These are phyloP conservation scores for Parauchenoglanis punctatus DNA, from an alignment of 2,797 vertebrate genomes.

Conservation along the genomic window DNA sequence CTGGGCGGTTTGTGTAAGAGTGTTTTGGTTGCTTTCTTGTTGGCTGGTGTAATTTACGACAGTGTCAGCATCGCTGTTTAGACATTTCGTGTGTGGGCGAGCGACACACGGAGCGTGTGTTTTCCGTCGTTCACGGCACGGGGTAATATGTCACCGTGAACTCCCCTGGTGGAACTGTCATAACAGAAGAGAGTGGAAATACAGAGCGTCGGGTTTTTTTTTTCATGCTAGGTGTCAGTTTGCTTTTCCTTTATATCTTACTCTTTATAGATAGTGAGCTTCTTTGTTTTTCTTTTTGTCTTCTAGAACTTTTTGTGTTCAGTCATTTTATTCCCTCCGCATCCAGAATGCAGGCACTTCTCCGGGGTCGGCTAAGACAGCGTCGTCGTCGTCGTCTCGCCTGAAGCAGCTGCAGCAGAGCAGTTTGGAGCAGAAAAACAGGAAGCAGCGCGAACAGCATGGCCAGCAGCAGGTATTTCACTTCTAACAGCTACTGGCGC, in stretches of 20 bases:
- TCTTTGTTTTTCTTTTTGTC: neutral
- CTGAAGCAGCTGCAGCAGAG: constrained; percentile 89
- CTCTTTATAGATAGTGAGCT: neutral
- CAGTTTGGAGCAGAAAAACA: constrained; percentile 86
- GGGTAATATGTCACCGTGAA: constrained; percentile 16
- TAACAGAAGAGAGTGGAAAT: constrained; percentile 13
- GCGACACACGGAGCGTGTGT: constrained; percentile 6
- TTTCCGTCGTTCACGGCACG: neutral
- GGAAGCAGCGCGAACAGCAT: constrained; percentile 91
- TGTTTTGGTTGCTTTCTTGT: constrained; percentile 27
- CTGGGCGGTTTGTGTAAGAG: constrained; percentile 7
- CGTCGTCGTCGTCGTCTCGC: constrained; percentile 81
- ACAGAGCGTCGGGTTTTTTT: neutral
- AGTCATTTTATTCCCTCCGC: neutral
- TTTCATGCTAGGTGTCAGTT: constrained; percentile 24
- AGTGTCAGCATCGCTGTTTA: constrained; percentile 24
- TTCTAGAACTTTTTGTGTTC: neutral
- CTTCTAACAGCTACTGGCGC: constrained; percentile 68
- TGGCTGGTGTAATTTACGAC: constrained; percentile 23
- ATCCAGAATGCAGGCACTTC: constrained; percentile 82
- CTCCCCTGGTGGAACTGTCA: constrained; percentile 32
- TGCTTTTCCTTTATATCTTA: constrained; percentile 1
- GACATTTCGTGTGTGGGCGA: constrained; percentile 22
- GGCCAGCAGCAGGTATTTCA: constrained; percentile 95
- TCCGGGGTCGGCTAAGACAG: constrained; percentile 85